These are phyloP conservation scores for Lithophane socia DNA, from an alignment of 2,888 invertebrate genomes.

Conservation along the genomic window DNA sequence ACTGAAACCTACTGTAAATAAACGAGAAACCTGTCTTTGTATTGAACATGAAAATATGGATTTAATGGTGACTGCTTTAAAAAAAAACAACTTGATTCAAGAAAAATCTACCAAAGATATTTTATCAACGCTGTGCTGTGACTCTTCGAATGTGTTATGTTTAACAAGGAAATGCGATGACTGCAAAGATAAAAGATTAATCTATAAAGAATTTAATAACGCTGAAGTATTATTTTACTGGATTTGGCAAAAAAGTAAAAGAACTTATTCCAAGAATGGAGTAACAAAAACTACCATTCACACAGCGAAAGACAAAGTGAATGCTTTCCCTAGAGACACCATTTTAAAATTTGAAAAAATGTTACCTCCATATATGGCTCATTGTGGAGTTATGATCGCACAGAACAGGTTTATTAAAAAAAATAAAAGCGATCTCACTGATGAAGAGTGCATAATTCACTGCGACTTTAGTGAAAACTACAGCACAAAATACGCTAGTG, in stretches of 20 bases:
- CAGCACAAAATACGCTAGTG: slow-evolving; percentile 32
- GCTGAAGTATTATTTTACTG: slow-evolving; percentile 10
- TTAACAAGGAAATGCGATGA: slow-evolving; percentile 1
- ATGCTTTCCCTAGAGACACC: neutral
- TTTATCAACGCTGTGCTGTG: neutral
- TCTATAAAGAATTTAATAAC: slow-evolving; percentile 13
- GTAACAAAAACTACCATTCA: neutral
- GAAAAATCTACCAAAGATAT: slow-evolving; percentile 1
- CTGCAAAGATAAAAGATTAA: slow-evolving; percentile 14
- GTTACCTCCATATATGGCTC: slow-evolving; percentile 9
- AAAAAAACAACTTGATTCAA: neutral
- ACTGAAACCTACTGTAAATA: no score
- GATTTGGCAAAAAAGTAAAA: slow-evolving; percentile 20
- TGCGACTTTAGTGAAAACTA: slow-evolving; percentile 45
- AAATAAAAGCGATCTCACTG: neutral
- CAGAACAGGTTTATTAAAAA: slow-evolving; percentile 7
- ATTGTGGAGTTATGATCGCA: slow-evolving; percentile 3
- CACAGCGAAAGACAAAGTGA: slow-evolving; percentile 4
- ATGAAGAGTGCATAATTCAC: slow-evolving; percentile 23
- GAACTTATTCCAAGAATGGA: slow-evolving; percentile 9
- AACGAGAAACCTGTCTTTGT: slow-evolving; percentile 3
- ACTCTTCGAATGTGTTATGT: slow-evolving; percentile 7
- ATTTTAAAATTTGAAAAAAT: slow-evolving; percentile 4
- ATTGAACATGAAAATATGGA: slow-evolving; percentile 6
- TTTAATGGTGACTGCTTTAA: neutral